A percentile compares a stretch with the other conserved stretches of the same genome.
Conservation (phyloP, 2,888 invertebrate species). For the Mamestra brassicae region DNA sequence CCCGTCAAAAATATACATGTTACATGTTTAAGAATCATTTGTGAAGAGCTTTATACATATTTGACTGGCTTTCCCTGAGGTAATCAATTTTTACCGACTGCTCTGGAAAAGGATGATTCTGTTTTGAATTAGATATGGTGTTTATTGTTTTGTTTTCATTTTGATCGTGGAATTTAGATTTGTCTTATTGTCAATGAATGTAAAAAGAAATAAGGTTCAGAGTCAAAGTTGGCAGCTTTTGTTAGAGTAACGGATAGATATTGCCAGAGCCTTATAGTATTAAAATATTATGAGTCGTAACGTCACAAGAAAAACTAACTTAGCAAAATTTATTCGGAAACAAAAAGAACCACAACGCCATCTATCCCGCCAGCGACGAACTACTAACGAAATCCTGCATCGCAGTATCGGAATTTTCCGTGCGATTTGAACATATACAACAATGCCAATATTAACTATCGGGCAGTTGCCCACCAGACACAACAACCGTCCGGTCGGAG, state of each 20-base stretch:
- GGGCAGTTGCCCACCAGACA: no score
- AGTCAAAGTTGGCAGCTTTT: background rate
- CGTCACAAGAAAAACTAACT: no score
- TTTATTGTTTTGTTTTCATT: conserved; percentile 6
- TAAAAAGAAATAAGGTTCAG: background rate
- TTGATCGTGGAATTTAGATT: background rate
- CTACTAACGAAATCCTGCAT: no score
- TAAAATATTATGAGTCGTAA: background rate
- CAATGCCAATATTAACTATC: no score
- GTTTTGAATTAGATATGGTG: conserved; percentile 13
- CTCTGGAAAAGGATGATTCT: conserved; percentile 14
- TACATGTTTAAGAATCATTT: conserved; percentile 58
- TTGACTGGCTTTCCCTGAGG: conserved; percentile 46
- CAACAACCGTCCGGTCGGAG: no score
- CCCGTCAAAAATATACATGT: conserved; percentile 50
- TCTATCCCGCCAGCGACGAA: no score
- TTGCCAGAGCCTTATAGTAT: background rate
- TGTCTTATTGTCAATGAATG: no score
- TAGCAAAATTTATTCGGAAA: no score
- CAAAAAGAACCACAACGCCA: no score
- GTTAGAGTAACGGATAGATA: background rate
- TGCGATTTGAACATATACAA: no score
- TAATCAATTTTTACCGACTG: conserved; percentile 51
- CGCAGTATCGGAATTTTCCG: no score
- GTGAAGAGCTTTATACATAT: conserved; percentile 48